Evolutionary conservation across 1,140 invertebrate species (phyloP), one percentile per base, ranked within the genome.

Genomic region (Drosophila equinoxialis): DNA sequence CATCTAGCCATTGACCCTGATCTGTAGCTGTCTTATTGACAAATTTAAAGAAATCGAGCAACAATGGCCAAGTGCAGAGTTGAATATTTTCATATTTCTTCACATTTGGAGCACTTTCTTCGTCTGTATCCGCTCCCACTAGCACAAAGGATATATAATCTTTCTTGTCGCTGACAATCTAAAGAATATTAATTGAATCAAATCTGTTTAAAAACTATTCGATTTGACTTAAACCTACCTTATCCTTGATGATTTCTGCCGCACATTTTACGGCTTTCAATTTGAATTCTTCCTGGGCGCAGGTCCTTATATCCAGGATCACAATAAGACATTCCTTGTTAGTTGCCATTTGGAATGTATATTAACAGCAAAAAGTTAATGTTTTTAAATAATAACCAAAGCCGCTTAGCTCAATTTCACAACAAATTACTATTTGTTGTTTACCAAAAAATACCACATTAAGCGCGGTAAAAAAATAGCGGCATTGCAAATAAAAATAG

Each of bases 81-180:
- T 75, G 64, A 0, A 57, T 4, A 0, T 69, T 3, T 0, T 6
- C 26, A 55, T 67, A 75, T 23, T 79, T 42, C 8, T 79, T 58
- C 4, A 91, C 74, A 71, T 90, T 76, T 6, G 68, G 14, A 3
- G 42, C 58, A 0, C 74, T 11, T 0, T 75, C 67, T 0, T 60
- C 0, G 4, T 35, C 71, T 0, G 35, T 20, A 55, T 90, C 71
- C 23, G 66, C 59, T 1, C 90, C 90, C n/a, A 91, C 79, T 7
- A 91, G 66, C 1, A 91, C 81, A 71, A 91, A 90, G 1, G 90
- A 81, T 3, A 91, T 66, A n/a, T 69, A 64, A 54, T 91, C 90
- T 54, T 91, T 90, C 23, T 69, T 91, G 37, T 62, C 77, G 30
- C 79, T 55, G 11, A 90, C 89, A 41, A 91, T 90, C 90, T 91